Evolutionary conservation across 2,113 vertebrate genomes (phyloP), one percentile per base, ranked within the genome.

Genomic region (Megalops atlanticus): DNA sequence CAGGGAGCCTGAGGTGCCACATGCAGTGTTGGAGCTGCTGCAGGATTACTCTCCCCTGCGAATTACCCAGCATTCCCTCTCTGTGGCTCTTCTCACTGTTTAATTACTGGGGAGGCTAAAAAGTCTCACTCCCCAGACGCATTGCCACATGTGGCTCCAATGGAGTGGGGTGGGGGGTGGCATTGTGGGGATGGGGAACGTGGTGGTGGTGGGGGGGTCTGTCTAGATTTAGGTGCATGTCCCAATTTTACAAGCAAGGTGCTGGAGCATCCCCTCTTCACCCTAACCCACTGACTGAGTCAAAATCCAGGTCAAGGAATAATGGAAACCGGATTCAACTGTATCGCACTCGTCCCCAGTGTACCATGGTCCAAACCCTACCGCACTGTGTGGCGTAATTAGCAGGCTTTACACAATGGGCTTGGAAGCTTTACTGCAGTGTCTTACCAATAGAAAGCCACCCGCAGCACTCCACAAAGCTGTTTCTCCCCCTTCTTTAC

Each of bases 21-120:
- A 74, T 68, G 70, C 76, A 39, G 73, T 73, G 79, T 70, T 79
- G 58, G 64, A 75, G 68, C 84, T 75, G 80, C 82, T 33, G 76
- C 72, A 86, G 80, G 81, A 81, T 81, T 82, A 71, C 35, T 18
- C 33, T 84, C 84, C 84, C 84, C 64, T 39, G 84, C 40, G 84
- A 83, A 75, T 77, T 49, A 45, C 85, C 83, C 85, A 69, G 73
- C 78, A 81, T 68, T 87, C 83, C 88, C 82, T 89, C 78, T 81
- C 89, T 79, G 82, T 68, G 86, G 69, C 88, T 89, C 88, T 82
- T 88, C 84, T 81, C 68, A 58, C 81, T 89, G 89, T 89, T 93
- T 94, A 93, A 94, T 94, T 94, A 94, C 88, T 88, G 85, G 78
- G 85, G 88, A 85, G 89, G 89, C 88, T 85, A 89, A 90, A 87